These are phyloP conservation scores for Drosophila prosaltans DNA, from an alignment of 1,140 invertebrate species.

Conservation along the genomic window DNA sequence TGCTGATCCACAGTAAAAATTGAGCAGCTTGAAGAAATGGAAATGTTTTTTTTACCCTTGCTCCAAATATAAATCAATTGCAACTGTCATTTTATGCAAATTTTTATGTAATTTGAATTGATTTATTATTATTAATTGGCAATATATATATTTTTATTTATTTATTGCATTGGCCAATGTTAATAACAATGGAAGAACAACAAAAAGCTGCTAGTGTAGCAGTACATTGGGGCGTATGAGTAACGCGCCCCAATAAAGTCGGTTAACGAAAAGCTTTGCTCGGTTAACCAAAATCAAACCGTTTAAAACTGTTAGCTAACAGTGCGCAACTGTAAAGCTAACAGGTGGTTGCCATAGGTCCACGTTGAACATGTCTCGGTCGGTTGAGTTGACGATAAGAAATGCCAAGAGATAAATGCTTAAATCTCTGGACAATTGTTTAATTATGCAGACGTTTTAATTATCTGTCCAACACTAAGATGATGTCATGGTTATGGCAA, in stretches of 20 bases:
- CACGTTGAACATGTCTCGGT: slow-evolving; percentile 37
- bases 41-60: background rate
- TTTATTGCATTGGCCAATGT: background rate
- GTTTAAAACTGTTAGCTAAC: slow-evolving; percentile 35
- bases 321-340: slow-evolving; percentile 35
- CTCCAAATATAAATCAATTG: background rate
- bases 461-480: slow-evolving; percentile 60
- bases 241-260: background rate
- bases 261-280: slow-evolving; percentile 36
- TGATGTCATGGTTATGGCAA: slow-evolving; percentile 22
- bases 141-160: background rate
- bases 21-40: background rate
- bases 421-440: slow-evolving; percentile 43
- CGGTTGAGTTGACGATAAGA: slow-evolving; percentile 48
- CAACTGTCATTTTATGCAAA: background rate
- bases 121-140: background rate
- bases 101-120: background rate
- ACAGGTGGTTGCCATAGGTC: slow-evolving; percentile 64
- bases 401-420: slow-evolving; percentile 49
- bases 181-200: slow-evolving; percentile 18
- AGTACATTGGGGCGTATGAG: background rate
- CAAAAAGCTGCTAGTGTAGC: background rate
- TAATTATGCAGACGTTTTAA: slow-evolving; percentile 65
- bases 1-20: background rate
- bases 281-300: slow-evolving; percentile 12